These are phyloP conservation scores for Gryon sp. DNA, from an alignment of 1,140 invertebrate genomes.

Conservation along the genomic window DNA sequence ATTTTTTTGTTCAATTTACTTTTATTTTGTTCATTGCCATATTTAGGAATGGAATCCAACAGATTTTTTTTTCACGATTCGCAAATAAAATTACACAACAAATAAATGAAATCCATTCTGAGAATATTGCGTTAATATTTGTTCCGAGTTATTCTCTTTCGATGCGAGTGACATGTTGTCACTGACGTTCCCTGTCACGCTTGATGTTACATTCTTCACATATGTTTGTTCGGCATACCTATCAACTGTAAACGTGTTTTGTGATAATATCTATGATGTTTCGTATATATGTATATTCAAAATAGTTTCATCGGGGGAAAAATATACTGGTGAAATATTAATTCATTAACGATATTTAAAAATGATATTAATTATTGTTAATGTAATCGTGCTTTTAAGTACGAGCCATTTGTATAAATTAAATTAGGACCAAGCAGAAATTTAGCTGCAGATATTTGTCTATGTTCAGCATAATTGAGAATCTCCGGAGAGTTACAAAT, in stretches of 20 bases:
- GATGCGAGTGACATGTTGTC: background rate
- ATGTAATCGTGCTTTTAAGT: slow-evolving; percentile 15
- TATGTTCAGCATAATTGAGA: slow-evolving; percentile 63
- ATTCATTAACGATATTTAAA: no score
- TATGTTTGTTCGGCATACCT: background rate
- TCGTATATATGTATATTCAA: background rate
- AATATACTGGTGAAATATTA: no score
- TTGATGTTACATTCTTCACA: slow-evolving; percentile 10
- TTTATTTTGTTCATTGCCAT: no score
- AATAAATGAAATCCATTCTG: background rate
- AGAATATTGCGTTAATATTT: background rate
- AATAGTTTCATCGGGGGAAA: background rate
- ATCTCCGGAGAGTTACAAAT: slow-evolving; percentile 59
- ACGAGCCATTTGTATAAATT: slow-evolving; percentile 47
- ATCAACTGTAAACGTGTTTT: background rate
- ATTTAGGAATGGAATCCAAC: no score
- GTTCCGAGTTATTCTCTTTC: background rate
- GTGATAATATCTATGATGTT: background rate
- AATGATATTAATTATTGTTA: slow-evolving; percentile 24
- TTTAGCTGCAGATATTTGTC: slow-evolving; percentile 57
- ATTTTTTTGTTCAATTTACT: no score
- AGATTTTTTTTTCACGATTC: no score
- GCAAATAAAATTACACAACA: background rate
- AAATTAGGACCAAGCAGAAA: slow-evolving; percentile 48
- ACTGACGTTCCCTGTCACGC: background rate